phyloP scores from a whole-genome alignment of 2,113 vertebrate genomes.

The Tetraodon nigroviridis region DNA sequence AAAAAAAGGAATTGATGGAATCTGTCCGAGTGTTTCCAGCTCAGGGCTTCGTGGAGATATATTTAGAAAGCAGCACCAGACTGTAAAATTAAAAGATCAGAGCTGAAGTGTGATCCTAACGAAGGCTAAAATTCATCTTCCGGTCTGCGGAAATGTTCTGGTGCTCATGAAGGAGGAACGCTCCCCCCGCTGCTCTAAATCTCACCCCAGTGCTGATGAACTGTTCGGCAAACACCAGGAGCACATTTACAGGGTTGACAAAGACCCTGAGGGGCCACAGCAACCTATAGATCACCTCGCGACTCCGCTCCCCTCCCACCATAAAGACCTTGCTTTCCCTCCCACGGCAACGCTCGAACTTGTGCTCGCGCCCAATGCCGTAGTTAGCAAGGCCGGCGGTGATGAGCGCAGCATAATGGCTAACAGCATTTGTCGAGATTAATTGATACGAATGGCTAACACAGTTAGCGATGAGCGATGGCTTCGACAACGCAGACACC shows the following conservation, averaged over 20 bases:
- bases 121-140: constrained; percentile 8
- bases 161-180: not conserved
- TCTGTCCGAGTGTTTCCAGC: no score
- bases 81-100: no score
- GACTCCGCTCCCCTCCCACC: constrained; percentile 42
- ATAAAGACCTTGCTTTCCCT: constrained; percentile 55
- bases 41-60: no score
- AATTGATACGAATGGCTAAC: constrained; percentile 71
- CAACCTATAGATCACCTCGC: constrained; percentile 39
- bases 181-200: constrained; percentile 39
- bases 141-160: no score
- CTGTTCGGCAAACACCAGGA: constrained; percentile 48
- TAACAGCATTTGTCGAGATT: constrained; percentile 61
- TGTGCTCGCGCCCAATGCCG: constrained; percentile 18
- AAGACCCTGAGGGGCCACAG: constrained; percentile 24
- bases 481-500: constrained; percentile 48
- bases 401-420: constrained; percentile 61
- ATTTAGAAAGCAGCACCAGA: no score
- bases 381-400: constrained; percentile 51
- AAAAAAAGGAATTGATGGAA: no score
- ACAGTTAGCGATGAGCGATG: constrained; percentile 62
- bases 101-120: no score
- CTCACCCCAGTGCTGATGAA: constrained; percentile 50
- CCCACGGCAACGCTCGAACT: constrained; percentile 26
- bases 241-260: constrained; percentile 56